Conservation (phyloP, 2,888 invertebrate genomes). For the Mesorhabditis spiculigera region DNA sequence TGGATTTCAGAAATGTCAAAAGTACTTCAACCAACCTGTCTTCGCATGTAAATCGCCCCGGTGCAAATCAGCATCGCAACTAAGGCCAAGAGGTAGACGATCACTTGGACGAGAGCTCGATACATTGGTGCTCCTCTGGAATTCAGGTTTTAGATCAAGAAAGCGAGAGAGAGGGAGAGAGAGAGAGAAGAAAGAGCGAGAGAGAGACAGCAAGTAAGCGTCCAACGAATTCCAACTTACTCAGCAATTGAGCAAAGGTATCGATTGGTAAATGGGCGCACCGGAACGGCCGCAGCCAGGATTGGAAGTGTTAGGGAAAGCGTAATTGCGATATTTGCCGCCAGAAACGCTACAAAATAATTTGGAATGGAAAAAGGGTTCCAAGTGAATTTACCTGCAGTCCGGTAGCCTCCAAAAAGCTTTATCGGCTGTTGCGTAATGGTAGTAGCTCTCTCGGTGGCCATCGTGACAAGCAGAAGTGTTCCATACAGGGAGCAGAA, state of each 20-base stretch:
- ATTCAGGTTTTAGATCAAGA: not conserved
- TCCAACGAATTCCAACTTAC: not conserved
- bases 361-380: not conserved
- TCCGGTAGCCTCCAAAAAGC: not conserved
- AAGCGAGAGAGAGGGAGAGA: not conserved
- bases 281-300: not conserved
- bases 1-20: not conserved
- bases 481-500: slow-evolving; percentile 2
- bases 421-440: not conserved
- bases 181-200: not conserved
- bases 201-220: not conserved
- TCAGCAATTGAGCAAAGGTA: not conserved
- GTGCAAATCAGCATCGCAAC: not conserved
- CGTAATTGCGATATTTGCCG: not conserved
- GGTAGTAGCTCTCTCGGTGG: slow-evolving; percentile 3
- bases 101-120: not conserved
- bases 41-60: not conserved
- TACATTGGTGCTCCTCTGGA: not conserved
- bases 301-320: not conserved
- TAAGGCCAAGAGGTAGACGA: not conserved
- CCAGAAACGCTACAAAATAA: not conserved
- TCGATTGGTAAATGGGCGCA: slow-evolving; percentile 2
- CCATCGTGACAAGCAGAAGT: not conserved
- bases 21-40: not conserved
- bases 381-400: not conserved